Conservation (phyloP, 2,888 invertebrate genomes). For the Amorpha juglandis region DNA sequence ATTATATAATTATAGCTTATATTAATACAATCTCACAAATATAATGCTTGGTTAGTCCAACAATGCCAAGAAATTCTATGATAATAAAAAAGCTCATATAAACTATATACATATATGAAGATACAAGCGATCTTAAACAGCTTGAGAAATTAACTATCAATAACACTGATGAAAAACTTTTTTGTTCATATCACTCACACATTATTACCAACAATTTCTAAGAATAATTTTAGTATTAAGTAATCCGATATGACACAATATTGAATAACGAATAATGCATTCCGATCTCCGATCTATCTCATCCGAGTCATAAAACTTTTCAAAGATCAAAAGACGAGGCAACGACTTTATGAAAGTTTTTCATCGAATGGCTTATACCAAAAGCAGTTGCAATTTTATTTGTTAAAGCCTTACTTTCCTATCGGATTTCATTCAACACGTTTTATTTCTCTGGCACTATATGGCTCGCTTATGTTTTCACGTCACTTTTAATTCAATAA, state of each 20-base stretch:
- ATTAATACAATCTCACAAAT: background rate
- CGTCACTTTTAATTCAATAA: constrained; percentile 60
- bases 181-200: background rate
- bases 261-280: constrained; percentile 75
- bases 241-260: constrained; percentile 60
- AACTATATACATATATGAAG: too few relatives aligned
- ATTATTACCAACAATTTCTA: too few relatives aligned
- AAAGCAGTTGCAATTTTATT: constrained; percentile 38
- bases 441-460: constrained; percentile 46
- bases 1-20: background rate
- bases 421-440: constrained; percentile 30
- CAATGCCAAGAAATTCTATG: too few relatives aligned
- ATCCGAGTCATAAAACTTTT: constrained; percentile 75
- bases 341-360: constrained; percentile 64
- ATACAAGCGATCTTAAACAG: too few relatives aligned
- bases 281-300: constrained; percentile 70
- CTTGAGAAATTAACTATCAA: too few relatives aligned
- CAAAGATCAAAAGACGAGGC: constrained; percentile 57
- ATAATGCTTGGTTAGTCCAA: background rate
- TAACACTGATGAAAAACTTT: background rate
- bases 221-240: background rate
- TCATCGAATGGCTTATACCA: constrained; percentile 51
- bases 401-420: constrained; percentile 35
- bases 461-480: constrained; percentile 38
- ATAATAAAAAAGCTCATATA: too few relatives aligned